Conservation (phyloP, 2,888 invertebrate species). For the Caenorhabditis plicata region DNA sequence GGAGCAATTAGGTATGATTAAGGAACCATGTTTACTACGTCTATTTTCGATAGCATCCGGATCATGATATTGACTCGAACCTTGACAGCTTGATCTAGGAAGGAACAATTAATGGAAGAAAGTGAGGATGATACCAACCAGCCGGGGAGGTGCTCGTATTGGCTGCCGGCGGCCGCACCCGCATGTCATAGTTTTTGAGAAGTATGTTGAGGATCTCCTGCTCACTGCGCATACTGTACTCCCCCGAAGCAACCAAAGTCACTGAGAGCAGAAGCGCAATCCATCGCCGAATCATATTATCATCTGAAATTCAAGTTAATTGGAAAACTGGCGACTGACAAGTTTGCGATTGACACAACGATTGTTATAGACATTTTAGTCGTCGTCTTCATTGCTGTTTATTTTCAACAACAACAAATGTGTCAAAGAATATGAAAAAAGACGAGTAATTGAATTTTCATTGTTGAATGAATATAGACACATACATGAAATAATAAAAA, state of each 20-base stretch:
- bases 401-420: too few relatives aligned
- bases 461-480: too few relatives aligned
- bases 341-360: too few relatives aligned
- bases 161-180: conserved; percentile 58
- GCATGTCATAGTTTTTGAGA: conserved; percentile 56
- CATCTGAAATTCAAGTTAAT: too few relatives aligned
- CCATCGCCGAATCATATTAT: too few relatives aligned
- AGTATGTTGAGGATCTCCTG: conserved; percentile 55
- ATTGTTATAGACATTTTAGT: too few relatives aligned
- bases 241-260: conserved; percentile 4
- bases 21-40: conserved; percentile 99
- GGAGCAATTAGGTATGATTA: background rate
- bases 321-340: too few relatives aligned
- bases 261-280: conserved; percentile 3
- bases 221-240: conserved; percentile 31
- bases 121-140: background rate
- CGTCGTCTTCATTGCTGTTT: too few relatives aligned
- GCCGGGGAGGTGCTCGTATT: conserved; percentile 24
- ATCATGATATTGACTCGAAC: conserved; percentile 97
- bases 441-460: too few relatives aligned
- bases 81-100: conserved; percentile 80
- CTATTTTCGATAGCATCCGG: conserved; percentile 94
- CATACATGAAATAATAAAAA: too few relatives aligned
- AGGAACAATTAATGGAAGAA: conserved; percentile 9
- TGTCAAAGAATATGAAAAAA: too few relatives aligned